A percentile compares a stretch with the other conserved stretches of the same genome.
phyloP scores from a whole-genome alignment of 2,113 vertebrate genomes.

The Tragelaphus scriptus region DNA sequence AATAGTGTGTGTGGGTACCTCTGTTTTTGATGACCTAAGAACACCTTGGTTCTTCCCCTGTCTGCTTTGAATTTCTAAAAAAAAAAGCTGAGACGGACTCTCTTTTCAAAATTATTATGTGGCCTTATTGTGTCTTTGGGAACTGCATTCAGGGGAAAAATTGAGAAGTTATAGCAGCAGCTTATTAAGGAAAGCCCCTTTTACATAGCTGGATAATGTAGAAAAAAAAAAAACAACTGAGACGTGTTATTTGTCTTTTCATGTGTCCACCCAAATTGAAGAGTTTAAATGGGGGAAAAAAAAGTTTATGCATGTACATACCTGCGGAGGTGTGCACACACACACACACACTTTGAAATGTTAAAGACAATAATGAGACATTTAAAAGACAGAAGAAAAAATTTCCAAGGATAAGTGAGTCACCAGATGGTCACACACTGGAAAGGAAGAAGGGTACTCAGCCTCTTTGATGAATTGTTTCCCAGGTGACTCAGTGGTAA shows the following conservation, averaged over 20 bases:
- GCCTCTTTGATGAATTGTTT: not conserved
- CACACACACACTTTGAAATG: not conserved
- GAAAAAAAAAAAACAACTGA: not conserved
- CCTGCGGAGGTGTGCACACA: not conserved
- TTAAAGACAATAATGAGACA: not conserved
- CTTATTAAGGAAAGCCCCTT: not conserved
- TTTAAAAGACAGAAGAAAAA: not conserved
- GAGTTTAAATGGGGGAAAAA: not conserved
- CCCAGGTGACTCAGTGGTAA: not conserved
- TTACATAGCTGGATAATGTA: not conserved
- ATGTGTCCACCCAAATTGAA: not conserved
- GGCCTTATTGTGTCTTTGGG: not conserved
- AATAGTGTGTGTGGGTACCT: not conserved
- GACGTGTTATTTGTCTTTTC: not conserved
- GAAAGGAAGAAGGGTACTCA: not conserved
- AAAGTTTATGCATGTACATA: not conserved
- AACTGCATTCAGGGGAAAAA: not conserved
- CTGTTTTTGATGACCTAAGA: not conserved
- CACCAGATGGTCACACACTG: not conserved
- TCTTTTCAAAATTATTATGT: not conserved
- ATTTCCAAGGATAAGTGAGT: not conserved
- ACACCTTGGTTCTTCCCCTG: not conserved
- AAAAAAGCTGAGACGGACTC: not conserved
- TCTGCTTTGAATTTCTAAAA: not conserved
- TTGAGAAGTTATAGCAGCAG: not conserved